Conservation (phyloP, 2,888 invertebrate genomes). For the Neoitamus cyanurus region DNA sequence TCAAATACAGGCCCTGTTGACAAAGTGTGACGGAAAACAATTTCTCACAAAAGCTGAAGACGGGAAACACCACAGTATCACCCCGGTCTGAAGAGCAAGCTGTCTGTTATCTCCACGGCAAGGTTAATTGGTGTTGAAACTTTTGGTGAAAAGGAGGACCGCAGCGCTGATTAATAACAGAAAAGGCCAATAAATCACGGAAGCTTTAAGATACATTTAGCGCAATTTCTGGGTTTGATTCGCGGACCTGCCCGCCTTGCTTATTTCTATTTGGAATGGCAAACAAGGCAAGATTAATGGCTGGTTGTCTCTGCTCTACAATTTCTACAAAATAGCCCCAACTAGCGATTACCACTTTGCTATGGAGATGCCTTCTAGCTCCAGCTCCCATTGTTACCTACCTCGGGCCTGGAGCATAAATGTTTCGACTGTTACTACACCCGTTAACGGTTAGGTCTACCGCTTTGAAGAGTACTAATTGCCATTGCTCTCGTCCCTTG, state of each 20-base stretch:
- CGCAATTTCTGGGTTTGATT: constrained; percentile 34
- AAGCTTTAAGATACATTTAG: constrained; percentile 39
- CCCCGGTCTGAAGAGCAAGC: not conserved
- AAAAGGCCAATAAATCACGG: constrained; percentile 40
- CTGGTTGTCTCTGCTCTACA: not conserved
- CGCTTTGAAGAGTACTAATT: not conserved
- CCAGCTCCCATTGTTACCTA: not conserved
- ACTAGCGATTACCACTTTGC: not conserved
- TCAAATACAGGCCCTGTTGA: not conserved
- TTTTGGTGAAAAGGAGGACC: not conserved
- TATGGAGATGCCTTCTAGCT: not conserved
- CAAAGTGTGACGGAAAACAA: constrained; percentile 12
- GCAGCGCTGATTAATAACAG: constrained; percentile 21
- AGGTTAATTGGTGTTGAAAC: constrained; percentile 42
- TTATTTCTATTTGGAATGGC: not conserved
- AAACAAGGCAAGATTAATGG: constrained; percentile 33
- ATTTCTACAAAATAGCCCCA: not conserved
- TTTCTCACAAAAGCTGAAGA: not conserved
- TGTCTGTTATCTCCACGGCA: constrained; percentile 25
- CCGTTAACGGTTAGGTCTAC: not conserved
- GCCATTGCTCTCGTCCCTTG: not conserved
- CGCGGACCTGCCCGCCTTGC: not conserved
- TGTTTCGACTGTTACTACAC: not conserved
- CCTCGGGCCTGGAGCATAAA: not conserved
- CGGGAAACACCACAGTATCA: not conserved